phyloP scores from a whole-genome alignment of 2,888 invertebrate species.

The Dendrolimus houi region DNA sequence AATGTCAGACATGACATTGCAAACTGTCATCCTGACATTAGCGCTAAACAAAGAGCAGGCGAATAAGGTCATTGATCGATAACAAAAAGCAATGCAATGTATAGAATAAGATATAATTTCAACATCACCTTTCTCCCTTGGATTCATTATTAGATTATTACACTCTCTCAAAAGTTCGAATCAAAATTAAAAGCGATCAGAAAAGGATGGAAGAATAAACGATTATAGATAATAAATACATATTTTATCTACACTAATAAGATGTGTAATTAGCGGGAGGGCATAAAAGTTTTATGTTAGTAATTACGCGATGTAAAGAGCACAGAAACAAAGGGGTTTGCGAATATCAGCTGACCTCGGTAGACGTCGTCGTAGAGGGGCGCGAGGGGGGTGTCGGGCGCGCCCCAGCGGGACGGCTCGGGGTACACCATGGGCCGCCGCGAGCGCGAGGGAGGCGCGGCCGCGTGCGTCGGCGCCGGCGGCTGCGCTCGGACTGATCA shows the following conservation, averaged over 20 bases:
- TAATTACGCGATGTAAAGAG: slow-evolving; percentile 2
- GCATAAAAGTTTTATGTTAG: not conserved
- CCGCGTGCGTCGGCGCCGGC: slow-evolving; percentile 60
- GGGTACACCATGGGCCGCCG: slow-evolving; percentile 78
- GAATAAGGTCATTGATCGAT: not conserved
- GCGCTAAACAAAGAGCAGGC: not conserved
- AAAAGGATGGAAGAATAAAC: not conserved
- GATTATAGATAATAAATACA: not conserved
- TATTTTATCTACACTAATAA: not conserved
- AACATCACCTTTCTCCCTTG: not conserved
- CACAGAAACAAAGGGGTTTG: slow-evolving; percentile 40
- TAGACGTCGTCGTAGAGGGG: slow-evolving; percentile 81
- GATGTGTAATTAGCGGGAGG: not conserved
- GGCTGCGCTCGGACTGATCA: slow-evolving; percentile 58
- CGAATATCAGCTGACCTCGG: slow-evolving; percentile 74
- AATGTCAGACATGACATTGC: not conserved
- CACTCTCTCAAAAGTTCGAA: not conserved
- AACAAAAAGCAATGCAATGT: not conserved
- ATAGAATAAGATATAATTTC: not conserved
- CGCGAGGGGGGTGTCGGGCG: slow-evolving; percentile 78
- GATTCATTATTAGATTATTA: not conserved
- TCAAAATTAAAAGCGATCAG: not conserved
- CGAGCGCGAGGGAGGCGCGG: slow-evolving; percentile 44
- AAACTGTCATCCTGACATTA: not conserved
- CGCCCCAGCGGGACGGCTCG: slow-evolving; percentile 77